These are phyloP conservation scores for Taenioides sp. DNA, from an alignment of 2,797 vertebrate genomes.

Conservation along the genomic window DNA sequence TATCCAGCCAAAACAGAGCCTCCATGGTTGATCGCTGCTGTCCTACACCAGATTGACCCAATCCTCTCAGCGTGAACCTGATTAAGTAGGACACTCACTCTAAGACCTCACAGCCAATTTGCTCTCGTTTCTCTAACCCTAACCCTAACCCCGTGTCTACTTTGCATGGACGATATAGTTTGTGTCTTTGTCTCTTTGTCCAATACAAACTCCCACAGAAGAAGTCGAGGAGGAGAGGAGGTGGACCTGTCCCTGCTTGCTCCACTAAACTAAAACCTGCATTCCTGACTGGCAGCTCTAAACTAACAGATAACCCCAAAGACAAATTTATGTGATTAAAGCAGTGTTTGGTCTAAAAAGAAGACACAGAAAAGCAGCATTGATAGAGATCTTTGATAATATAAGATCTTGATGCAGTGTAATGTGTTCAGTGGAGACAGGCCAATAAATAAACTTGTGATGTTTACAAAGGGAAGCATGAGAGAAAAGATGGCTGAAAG, in stretches of 20 bases:
- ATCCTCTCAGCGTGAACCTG: constrained; percentile 32
- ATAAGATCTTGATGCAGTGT: constrained; percentile 14
- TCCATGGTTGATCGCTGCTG: constrained; percentile 51
- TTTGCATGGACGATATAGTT: constrained; percentile 9
- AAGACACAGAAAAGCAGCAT: constrained; percentile 28
- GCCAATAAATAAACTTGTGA: neutral
- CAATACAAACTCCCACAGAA: constrained; percentile 38
- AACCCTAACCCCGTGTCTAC: neutral
- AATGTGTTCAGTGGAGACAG: neutral
- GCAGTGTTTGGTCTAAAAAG: constrained; percentile 19
- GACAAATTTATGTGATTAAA: constrained; percentile 12
- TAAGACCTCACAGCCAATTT: neutral
- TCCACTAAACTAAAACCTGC: constrained; percentile 60
- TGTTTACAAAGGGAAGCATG: neutral
- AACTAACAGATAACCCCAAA: constrained; percentile 59
- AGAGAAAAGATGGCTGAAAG: neutral
- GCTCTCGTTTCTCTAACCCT: neutral
- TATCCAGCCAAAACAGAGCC: constrained; percentile 55
- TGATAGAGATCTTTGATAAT: constrained; percentile 27
- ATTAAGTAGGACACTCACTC: constrained; percentile 13
- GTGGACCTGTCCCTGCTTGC: constrained; percentile 77
- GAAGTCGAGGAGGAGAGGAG: constrained; percentile 17
- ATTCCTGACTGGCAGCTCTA: constrained; percentile 73
- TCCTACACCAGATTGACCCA: constrained; percentile 9
- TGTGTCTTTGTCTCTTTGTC: constrained; percentile 46